Evolutionary conservation across 2,888 invertebrate species (phyloP).

Genomic region (Oegoconia quadripuncta): DNA sequence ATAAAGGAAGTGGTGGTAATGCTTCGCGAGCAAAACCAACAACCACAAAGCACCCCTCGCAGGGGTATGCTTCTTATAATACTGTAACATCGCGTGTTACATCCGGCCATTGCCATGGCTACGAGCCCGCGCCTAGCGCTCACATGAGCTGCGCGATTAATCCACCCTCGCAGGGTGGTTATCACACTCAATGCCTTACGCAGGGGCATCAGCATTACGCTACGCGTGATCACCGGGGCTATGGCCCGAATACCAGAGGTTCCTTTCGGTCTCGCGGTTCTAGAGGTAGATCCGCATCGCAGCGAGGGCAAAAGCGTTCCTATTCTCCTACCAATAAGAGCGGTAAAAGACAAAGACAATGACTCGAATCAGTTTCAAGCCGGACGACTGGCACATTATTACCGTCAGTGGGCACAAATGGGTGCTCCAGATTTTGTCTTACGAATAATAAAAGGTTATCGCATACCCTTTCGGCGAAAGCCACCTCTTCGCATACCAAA

Average conservation of each 20-base stretch:
- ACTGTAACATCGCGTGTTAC: no score
- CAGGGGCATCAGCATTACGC: no score
- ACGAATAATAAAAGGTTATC: slow-evolving; percentile 2
- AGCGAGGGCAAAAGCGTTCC: background rate
- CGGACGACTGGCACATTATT: background rate
- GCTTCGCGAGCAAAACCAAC: no score
- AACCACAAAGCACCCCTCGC: no score
- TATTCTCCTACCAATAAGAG: background rate
- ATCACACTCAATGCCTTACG: no score
- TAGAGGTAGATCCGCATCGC: background rate
- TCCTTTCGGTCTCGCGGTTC: slow-evolving; percentile 2
- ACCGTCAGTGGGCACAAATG: background rate
- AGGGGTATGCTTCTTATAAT: no score
- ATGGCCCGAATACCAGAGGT: background rate
- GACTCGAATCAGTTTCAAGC: slow-evolving; percentile 2
- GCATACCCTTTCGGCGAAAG: background rate
- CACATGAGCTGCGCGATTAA: no score
- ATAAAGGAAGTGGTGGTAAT: no score
- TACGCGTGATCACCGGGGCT: background rate
- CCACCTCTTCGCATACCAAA: slow-evolving; percentile 1
- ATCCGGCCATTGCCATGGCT: no score
- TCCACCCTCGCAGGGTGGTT: no score
- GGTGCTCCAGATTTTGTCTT: background rate
- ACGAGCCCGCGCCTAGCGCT: no score
- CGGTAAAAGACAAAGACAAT: background rate